Evolutionary conservation across 2,888 invertebrate genomes (phyloP), one percentile per base, ranked within the genome.

Genomic region (Metellina segmentata): DNA sequence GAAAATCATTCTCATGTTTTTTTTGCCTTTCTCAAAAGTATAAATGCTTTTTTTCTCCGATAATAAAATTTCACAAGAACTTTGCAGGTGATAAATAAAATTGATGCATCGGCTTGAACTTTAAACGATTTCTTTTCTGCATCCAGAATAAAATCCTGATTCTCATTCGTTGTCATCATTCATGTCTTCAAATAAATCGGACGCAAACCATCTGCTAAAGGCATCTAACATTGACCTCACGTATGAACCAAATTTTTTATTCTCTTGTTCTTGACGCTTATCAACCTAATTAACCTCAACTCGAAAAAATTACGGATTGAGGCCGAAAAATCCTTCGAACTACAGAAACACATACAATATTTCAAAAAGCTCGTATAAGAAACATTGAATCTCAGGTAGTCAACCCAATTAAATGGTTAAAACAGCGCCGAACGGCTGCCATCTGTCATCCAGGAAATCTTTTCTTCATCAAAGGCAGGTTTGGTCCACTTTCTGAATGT

Each of bases 401-500:
- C 16, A 61, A 61, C 61, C 61, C 61, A 61, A 61, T 61, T 61
- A 61, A 16, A 61, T 61, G 61, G 61, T 9, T 16, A 61, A 13
- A 16, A 61, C 13, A 11, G 6, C 61, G 7, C 7, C 16, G 13
- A 7, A 1, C 1, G 79, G 79, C 11, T 79, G 61, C 79, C 79
- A 79, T 34, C 79, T 79, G 79, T 79, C 53, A 20, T 7, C 20
- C n/a, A 52, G 19, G 19, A 13, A 51, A 51, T 75, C 75, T 61
- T 9, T 61, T 61, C 34, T 34, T 34, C 34, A 34, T 61, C 61
- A 6, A 61, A 78, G 52, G n/a, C 52, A 52, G 52, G 78, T 78
- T n/a, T 19, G 78, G 7, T 69, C 61, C 34, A 34, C 53, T 69
- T 69, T 20, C 53, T 20, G 79, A 79, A 79, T 77, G 51, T 77